Evolutionary conservation across 2,113 vertebrate genomes (phyloP).

Genomic region (Clinocottus analis): DNA sequence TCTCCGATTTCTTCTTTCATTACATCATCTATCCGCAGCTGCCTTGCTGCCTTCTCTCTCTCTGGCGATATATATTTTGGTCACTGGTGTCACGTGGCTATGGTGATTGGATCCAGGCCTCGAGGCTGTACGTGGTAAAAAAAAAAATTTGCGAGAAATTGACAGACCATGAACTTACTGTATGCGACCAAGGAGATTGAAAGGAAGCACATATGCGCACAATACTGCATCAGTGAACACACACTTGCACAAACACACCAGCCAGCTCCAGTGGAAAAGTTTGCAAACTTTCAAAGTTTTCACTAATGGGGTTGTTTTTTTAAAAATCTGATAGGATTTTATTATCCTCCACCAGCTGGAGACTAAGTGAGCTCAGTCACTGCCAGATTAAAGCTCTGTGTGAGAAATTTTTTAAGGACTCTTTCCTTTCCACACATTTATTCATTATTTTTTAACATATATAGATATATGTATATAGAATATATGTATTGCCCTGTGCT

Average conservation of each 20-base stretch:
- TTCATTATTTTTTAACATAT: neutral
- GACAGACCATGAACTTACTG: constrained; percentile 68
- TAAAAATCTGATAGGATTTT: constrained; percentile 42
- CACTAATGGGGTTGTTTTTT: constrained; percentile 38
- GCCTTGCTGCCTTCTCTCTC: constrained; percentile 20
- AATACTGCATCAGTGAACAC: neutral
- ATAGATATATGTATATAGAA: neutral
- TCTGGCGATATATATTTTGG: constrained; percentile 59
- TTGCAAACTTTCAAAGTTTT: constrained; percentile 24
- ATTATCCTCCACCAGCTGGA: constrained; percentile 42
- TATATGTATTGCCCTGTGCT: neutral
- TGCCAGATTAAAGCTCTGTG: constrained; percentile 26
- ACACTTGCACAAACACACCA: constrained; percentile 4
- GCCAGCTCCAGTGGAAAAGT: constrained; percentile 46
- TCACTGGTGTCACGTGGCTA: constrained; percentile 72
- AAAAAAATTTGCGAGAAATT: constrained; percentile 52
- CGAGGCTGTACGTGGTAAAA: constrained; percentile 58
- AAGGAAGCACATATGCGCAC: constrained; percentile 13
- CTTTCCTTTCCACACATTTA: neutral
- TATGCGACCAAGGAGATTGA: constrained; percentile 48
- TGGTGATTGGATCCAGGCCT: constrained; percentile 77
- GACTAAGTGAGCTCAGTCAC: constrained; percentile 34
- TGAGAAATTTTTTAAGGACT: constrained; percentile 28
- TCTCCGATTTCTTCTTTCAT: constrained; percentile 46
- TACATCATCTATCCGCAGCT: constrained; percentile 69